Percentiles rank a stretch among this genome's conserved stretches.
phyloP scores from a whole-genome alignment of 2,888 invertebrate species.

The Acanthosoma haemorrhoidale region DNA sequence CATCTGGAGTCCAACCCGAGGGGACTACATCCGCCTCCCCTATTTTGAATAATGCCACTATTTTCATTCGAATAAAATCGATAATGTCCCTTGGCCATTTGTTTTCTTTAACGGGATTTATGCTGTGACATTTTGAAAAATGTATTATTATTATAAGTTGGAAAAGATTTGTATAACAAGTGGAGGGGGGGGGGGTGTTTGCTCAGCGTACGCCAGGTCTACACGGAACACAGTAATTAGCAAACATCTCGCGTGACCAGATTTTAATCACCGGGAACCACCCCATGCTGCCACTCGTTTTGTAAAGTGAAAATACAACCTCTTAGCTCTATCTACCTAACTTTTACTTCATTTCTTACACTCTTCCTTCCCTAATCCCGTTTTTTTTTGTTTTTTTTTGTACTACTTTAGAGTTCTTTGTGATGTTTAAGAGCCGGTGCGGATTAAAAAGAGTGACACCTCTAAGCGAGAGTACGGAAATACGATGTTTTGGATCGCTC shows the following conservation, averaged over 20 bases:
- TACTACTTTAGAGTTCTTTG: background rate
- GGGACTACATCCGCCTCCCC: no score
- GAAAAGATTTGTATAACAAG: constrained; percentile 24
- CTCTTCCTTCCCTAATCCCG: background rate
- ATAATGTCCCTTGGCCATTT: no score
- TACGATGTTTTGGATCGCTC: no score
- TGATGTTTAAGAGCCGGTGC: background rate
- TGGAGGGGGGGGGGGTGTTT: background rate
- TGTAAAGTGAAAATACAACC: constrained; percentile 12
- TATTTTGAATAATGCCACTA: no score
- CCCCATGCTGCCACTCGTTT: background rate
- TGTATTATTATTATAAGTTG: background rate
- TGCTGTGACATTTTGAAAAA: no score
- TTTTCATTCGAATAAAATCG: no score
- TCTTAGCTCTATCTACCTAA: background rate
- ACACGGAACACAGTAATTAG: constrained; percentile 23
- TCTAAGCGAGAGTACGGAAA: no score
- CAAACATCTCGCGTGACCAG: constrained; percentile 24
- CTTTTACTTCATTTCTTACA: background rate
- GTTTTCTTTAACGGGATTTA: no score
- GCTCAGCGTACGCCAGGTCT: background rate
- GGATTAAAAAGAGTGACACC: background rate
- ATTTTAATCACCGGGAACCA: constrained; percentile 13
- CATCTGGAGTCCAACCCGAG: no score
- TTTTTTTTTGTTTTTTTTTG: background rate